Conservation (phyloP, 2,797 vertebrate species). For the Micrastur ruficollis region DNA sequence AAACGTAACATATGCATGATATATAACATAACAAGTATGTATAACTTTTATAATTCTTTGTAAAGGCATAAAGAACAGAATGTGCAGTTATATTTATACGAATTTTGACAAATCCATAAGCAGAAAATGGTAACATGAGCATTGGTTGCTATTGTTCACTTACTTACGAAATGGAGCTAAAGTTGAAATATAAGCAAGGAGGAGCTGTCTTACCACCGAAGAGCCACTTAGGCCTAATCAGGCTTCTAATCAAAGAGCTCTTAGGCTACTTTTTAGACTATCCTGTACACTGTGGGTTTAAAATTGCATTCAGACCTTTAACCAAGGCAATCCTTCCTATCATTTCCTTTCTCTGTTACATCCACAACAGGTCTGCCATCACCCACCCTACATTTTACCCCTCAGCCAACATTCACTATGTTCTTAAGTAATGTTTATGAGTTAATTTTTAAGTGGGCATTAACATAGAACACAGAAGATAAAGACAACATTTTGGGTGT, state of each 20-base stretch:
- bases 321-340: background rate
- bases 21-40: background rate
- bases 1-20: accelerated
- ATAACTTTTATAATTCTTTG: background rate
- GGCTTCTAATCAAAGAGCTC: background rate
- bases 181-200: background rate
- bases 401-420: background rate
- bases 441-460: background rate
- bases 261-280: background rate
- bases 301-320: background rate
- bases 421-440: background rate
- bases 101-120: background rate
- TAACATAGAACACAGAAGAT: background rate
- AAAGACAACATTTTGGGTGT: background rate
- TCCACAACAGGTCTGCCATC: background rate
- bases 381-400: background rate
- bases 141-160: background rate
- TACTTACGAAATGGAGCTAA: background rate
- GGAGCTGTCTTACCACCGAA: background rate
- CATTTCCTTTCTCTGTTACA: background rate
- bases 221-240: background rate
- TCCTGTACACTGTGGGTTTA: background rate
- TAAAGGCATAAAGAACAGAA: background rate
- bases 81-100: background rate
- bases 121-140: background rate